These are phyloP conservation scores for Chamaea fasciata DNA, from an alignment of 2,113 vertebrate genomes.

Conservation along the genomic window DNA sequence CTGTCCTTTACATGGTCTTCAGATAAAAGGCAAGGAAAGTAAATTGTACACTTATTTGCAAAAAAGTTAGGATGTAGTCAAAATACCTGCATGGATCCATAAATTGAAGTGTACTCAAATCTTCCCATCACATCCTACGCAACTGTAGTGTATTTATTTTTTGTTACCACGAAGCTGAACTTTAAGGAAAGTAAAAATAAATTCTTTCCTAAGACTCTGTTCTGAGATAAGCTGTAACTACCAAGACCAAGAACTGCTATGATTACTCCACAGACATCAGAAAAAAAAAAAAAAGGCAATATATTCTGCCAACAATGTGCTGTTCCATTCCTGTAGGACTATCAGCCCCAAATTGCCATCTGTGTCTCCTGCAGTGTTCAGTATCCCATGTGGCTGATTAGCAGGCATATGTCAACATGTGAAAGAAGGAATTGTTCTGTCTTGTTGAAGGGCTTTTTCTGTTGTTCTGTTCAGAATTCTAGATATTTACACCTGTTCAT, in stretches of 20 bases:
- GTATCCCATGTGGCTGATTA: slow-evolving; percentile 39
- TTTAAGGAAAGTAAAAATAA: neutral
- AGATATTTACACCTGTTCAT: neutral
- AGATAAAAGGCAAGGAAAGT: neutral
- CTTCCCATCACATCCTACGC: neutral
- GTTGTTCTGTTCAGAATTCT: neutral
- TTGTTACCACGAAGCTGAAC: neutral
- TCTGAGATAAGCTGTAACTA: neutral
- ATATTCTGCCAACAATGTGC: slow-evolving; percentile 33
- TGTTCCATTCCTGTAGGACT: slow-evolving; percentile 17
- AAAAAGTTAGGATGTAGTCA: neutral
- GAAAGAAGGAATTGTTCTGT: slow-evolving; percentile 29
- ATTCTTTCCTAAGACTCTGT: neutral
- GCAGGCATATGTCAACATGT: slow-evolving; percentile 2
- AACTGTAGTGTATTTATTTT: neutral
- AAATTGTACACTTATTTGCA: neutral
- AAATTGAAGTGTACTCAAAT: neutral
- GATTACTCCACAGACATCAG: neutral
- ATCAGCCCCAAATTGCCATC: slow-evolving; percentile 38
- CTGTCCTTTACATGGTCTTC: neutral
- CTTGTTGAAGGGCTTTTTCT: neutral
- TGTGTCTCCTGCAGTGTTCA: slow-evolving; percentile 35
- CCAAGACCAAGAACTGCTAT: neutral
- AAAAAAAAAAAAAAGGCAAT: slow-evolving; percentile 22
- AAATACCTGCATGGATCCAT: neutral